Conservation (phyloP, 2,888 invertebrate genomes). For the Tipula unca region DNA sequence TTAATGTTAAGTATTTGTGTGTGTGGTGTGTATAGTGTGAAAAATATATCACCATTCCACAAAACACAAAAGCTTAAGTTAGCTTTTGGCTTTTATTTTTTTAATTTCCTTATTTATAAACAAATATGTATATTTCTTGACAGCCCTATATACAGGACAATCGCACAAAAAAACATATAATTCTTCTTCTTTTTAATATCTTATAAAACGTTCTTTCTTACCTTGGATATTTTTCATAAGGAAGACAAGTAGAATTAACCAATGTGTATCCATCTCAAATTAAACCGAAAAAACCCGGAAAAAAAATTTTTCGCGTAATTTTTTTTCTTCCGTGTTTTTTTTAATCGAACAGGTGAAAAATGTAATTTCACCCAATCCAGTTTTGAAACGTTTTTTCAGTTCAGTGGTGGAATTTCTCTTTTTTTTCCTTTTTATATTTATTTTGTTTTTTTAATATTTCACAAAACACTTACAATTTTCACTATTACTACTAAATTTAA, state of each 20-base stretch:
- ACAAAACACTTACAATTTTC: not conserved
- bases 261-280: constrained; percentile 8
- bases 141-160: not conserved
- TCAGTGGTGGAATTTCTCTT: not conserved
- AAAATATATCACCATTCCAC: not conserved
- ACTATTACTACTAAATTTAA: not conserved
- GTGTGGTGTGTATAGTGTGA: not conserved
- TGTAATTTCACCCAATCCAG: not conserved
- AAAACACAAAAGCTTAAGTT: not conserved
- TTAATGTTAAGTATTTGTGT: not conserved
- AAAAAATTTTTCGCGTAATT: not conserved
- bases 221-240: not conserved
- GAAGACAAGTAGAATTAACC: not conserved
- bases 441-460: not conserved
- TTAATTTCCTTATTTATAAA: not conserved
- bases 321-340: constrained; percentile 8
- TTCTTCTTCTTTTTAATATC: not conserved
- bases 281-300: not conserved
- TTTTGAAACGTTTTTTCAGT: not conserved
- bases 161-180: not conserved
- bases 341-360: not conserved
- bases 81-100: not conserved
- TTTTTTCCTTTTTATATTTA: not conserved
- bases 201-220: not conserved
- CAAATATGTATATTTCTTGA: not conserved